Conservation (phyloP, 2,113 vertebrate genomes). For the Lampris megalopsis region DNA sequence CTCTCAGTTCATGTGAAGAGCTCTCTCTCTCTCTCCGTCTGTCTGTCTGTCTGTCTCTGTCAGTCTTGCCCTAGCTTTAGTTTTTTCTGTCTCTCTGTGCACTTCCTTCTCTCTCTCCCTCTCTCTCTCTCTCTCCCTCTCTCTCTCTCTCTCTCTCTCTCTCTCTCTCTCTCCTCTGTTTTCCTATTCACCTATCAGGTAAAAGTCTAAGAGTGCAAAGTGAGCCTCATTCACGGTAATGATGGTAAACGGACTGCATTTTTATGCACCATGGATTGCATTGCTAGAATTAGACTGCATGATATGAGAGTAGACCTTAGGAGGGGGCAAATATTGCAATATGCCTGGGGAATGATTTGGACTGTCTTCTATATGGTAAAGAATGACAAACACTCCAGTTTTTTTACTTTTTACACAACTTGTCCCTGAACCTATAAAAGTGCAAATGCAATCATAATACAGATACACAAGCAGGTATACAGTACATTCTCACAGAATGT, state of each 20-base stretch:
- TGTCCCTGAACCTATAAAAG: too few species aligned
- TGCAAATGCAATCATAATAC: too few species aligned
- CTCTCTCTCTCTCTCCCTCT: neutral
- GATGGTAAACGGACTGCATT: neutral
- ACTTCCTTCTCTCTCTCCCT: neutral
- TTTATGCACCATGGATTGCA: too few species aligned
- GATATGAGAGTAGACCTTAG: neutral
- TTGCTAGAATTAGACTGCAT: neutral
- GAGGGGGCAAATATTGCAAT: neutral
- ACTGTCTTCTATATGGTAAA: neutral
- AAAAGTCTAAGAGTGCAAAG: neutral
- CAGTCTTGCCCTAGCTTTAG: too few species aligned
- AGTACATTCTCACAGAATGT: too few species aligned
- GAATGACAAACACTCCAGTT: neutral
- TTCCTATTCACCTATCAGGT: neutral
- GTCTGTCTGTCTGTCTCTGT: constrained; percentile 3
- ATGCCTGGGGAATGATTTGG: constrained; percentile 4
- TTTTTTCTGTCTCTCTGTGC: neutral
- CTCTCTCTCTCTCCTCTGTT: neutral
- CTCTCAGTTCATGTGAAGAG: neutral
- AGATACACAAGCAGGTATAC: too few species aligned
- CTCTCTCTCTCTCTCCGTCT: constrained; percentile 10
- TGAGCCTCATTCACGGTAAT: constrained; percentile 8
- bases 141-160: neutral
- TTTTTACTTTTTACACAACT: neutral